Conservation (phyloP, 2,113 vertebrate species). For the Elaphurus davidianus region DNA sequence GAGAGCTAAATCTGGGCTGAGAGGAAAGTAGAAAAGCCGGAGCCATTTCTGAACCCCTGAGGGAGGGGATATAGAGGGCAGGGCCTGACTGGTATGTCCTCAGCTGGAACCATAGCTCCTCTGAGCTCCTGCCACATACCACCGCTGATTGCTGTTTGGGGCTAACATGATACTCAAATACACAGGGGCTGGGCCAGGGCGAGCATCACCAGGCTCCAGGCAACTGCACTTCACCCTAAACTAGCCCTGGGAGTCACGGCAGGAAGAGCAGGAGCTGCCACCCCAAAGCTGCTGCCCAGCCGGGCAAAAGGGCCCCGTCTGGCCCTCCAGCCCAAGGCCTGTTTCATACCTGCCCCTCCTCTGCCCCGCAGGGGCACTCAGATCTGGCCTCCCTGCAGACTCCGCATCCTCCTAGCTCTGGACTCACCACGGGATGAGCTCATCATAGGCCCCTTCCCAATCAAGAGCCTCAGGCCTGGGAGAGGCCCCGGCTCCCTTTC, state of each 20-base stretch:
- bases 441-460: not conserved
- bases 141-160: not conserved
- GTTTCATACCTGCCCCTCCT: not conserved
- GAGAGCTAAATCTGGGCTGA: not conserved
- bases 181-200: fast-evolving
- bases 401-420: not conserved
- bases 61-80: not conserved
- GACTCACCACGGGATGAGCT: not conserved
- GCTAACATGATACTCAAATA: not conserved
- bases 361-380: fast-evolving
- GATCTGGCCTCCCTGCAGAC: not conserved
- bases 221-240: fast-evolving
- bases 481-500: not conserved
- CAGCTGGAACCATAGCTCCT: not conserved
- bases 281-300: not conserved
- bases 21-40: not conserved
- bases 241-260: not conserved
- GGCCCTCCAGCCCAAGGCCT: not conserved
- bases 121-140: not conserved
- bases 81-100: not conserved
- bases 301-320: not conserved
- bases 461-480: not conserved
- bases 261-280: not conserved
- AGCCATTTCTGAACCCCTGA: not conserved
- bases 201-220: fast-evolving